Base-by-base conservation (phyloP, 2,888 invertebrate species). In the Sthenelais limicola region DNA sequence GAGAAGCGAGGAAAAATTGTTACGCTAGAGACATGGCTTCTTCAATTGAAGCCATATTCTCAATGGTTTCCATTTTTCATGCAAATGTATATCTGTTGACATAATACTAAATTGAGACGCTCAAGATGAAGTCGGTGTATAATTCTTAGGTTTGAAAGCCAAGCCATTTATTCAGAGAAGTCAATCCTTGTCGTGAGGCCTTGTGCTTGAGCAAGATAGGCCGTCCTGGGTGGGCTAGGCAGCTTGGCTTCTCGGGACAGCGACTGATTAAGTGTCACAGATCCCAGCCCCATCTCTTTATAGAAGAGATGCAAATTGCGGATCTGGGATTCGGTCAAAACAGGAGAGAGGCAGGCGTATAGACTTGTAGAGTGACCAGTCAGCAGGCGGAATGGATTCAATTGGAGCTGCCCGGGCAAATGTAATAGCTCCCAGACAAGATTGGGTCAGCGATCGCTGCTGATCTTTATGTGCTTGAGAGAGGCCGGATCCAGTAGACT, bases 251-350 rank as follows among this genome's bases (percentile, higher is more conserved):
- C 18, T 12, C 56, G 7, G 32, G 15, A 12, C 38, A 35, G 9
- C 3, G 28, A 28, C 62, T 62, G 62, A 62, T 62, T 62, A 62
- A 62, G 62, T 62, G 62, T 35, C 62, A 62, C 62, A 18, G 62
- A 62, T 62, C 62, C 62, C 62, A 12, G 62, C 21, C 62, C 62
- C 62, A 38, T 62, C 62, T 62, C 62, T 62, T 62, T 62, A 62
- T 62, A 62, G 62, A 62, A n/a, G 38, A 62, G 62, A 62, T 62
- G 62, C 62, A 62, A 62, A 62, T 62, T 62, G 62, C 62, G 62
- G 62, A 15, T 35, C 24, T 18, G 62, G 62, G 62, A 2, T 38
- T 21, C 38, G 24, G 62, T n/a, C n/a, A n/a, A n/a, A n/a, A n/a
- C 62, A 30, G 54, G 54, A 28, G 28, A 30, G 54, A 30, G 54